Evolutionary conservation across 37 sponge, comb jelly and placozoan genomes (phyloP), one percentile per base, ranked within the genome.

Genomic region (Amphimedon queenslandica): DNA sequence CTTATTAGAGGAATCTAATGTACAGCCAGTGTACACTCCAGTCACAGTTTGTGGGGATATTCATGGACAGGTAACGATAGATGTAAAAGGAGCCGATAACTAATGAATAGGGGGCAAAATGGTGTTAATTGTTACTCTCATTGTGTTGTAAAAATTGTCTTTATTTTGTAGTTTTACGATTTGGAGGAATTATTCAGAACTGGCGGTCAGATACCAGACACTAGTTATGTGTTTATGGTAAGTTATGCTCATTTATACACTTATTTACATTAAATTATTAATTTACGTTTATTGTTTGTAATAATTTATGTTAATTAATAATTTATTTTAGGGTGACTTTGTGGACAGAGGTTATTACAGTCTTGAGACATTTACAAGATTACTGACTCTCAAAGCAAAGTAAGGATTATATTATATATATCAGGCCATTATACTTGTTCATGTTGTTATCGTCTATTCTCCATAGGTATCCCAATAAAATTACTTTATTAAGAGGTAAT

Each of bases 41-140:
- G 95, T 98, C 41, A 98, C 99, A 39, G 93, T 98, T 38, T 98
- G 99, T 79, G 99, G 99, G 16, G 99, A 98, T 70, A 98, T 98
- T 37, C 99, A 98, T 58, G 99, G 99, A 47, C 99, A 98, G 88
- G 96, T 96, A n/a, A n/a, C n/a, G 51, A 13, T 47, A 47, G 51
- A n/a, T 25, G 5, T 60, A 25, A 60, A 60, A n/a, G 8, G 51
- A 47, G 51, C 51, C 8, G 51, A 47, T 25, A 60, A n/a, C 27
- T 25, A 25, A n/a, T 5, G 23, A 25, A 60, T 6, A 60, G 61
- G 21, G 5, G 5, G 5, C 27, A n/a, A 60, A 11, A 25, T 25
- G 5, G 61, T 60, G 23, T 25, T 25, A 6, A 25, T 60, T 60
- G 21, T 60, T n/a, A 23, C 13, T 47, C 8, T 47, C 13, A 47